Conservation (phyloP, 2,888 invertebrate species). For the Antheraea yamamai region DNA sequence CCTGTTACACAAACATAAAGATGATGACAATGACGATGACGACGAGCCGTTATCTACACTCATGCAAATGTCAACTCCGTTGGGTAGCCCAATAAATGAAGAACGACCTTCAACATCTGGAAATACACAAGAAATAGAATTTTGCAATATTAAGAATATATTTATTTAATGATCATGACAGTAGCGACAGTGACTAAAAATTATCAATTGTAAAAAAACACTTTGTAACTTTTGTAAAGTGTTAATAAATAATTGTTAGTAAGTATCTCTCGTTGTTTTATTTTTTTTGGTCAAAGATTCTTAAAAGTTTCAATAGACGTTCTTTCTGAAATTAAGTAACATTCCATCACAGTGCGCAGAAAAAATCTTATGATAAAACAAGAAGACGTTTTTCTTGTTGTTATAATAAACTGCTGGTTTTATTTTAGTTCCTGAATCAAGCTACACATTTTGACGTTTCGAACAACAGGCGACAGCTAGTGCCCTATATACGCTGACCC, state of each 20-base stretch:
- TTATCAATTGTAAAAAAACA: background rate
- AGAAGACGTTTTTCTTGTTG: constrained; percentile 17
- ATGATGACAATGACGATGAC: too few relatives aligned
- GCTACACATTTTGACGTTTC: background rate
- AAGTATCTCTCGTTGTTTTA: constrained; percentile 18
- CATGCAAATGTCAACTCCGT: too few relatives aligned
- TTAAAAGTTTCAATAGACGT: constrained; percentile 16
- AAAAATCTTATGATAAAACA: background rate
- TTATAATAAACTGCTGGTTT: constrained; percentile 19
- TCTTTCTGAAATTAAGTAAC: constrained; percentile 15
- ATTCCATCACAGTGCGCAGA: constrained; percentile 1
- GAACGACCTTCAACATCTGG: constrained; percentile 22
- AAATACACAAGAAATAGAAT: constrained; percentile 22
- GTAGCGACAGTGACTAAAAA: constrained; percentile 17
- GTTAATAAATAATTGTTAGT: constrained; percentile 20
- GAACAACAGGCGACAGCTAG: background rate
- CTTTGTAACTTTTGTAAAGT: constrained; percentile 14
- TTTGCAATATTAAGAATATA: constrained; percentile 21
- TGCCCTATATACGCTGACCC: constrained; percentile 9
- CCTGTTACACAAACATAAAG: constrained; percentile 25
- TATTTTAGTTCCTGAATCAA: constrained; percentile 11
- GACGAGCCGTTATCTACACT: constrained; percentile 22
- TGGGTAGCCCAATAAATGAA: too few relatives aligned
- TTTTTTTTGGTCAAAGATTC: background rate
- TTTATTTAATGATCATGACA: constrained; percentile 22